Evolutionary conservation across 2,888 invertebrate species (phyloP), one percentile per base, ranked within the genome.

Genomic region (Ommatoiulus sabulosus): DNA sequence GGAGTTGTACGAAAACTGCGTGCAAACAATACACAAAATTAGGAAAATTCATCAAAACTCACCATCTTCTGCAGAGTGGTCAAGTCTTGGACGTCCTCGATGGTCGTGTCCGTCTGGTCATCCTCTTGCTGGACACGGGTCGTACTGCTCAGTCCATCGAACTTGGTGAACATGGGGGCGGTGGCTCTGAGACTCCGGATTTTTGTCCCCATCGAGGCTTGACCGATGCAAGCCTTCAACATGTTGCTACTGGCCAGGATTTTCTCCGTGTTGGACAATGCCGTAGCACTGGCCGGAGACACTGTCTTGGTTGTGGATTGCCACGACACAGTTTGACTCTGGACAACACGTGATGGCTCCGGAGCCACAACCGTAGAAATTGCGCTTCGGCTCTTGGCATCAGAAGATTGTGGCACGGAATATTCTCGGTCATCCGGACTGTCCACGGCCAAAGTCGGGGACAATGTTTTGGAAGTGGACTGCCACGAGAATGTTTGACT

Each of bases 51-150:
- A 48, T 12, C 44, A 57, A 7, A 44, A 94, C 94, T 94, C 92
- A 95, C 95, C 94, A 96, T 94, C 93, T 94, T 94, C 93, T 96
- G 96, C 89, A 96, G 93, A 91, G 95, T 93, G 91, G 94, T 94
- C 90, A 96, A 91, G 91, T 96, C 96, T 90, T 94, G 95, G 90
- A 96, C 95, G 90, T 96, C 95, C 92, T 96, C 96, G 90, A 84
- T 80, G 44, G 43, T 1, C 43, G 5, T 44, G 0, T 85, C 85
- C n/a, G 43, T 0, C 44, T 43, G 44, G 44, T 85, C 85, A 35
- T 43, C 43, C 43, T 43, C 44, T 7, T n/a, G 8, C 15, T n/a
- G 7, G 3, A 10, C 43, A 5, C 43, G 35, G 12, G 43, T 43
- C 5, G 85, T 7, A 43, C 85, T 17, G 44, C 43, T n/a, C 44